Evolutionary conservation across 2,888 invertebrate species (phyloP).

Genomic region (Pinctada fucata): DNA sequence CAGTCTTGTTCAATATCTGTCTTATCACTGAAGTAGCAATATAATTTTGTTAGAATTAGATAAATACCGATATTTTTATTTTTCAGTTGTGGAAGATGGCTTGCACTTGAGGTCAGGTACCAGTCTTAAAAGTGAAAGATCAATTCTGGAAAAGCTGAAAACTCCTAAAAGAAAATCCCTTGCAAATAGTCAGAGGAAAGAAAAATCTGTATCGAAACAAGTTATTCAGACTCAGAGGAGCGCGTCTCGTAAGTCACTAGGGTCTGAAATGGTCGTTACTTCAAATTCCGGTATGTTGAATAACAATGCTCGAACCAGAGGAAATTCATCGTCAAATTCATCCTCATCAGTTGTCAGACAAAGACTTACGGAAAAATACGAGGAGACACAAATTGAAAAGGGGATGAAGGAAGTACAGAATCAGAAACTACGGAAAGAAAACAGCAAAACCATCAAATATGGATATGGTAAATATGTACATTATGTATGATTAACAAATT

Average conservation of each 20-base stretch:
- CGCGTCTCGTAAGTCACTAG: background rate
- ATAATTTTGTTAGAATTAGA: too few relatives aligned
- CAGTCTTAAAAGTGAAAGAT: slow-evolving; percentile 46
- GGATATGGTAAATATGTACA: background rate
- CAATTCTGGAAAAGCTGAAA: slow-evolving; percentile 46
- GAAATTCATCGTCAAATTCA: slow-evolving; percentile 9
- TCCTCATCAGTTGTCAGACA: slow-evolving; percentile 21
- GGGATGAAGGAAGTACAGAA: slow-evolving; percentile 46
- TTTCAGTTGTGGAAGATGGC: slow-evolving; percentile 58
- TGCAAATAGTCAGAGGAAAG: background rate
- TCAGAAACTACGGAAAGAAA: slow-evolving; percentile 16
- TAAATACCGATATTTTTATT: background rate
- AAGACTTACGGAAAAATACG: slow-evolving; percentile 36
- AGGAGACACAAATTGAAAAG: slow-evolving; percentile 45
- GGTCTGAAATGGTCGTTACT: background rate
- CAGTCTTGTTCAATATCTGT: too few relatives aligned
- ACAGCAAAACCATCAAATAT: slow-evolving; percentile 14
- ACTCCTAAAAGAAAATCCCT: slow-evolving; percentile 20
- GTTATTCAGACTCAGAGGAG: background rate
- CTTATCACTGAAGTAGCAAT: too few relatives aligned
- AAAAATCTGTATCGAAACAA: slow-evolving; percentile 1
- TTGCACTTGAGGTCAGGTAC: slow-evolving; percentile 60
- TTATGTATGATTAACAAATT: too few relatives aligned
- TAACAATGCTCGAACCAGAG: too few relatives aligned
- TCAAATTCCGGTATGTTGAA: too few relatives aligned